Percentiles rank a stretch among this genome's conserved stretches.
Evolutionary conservation across 2,113 vertebrate species (phyloP).

Genomic region (Myotis brandtii): DNA sequence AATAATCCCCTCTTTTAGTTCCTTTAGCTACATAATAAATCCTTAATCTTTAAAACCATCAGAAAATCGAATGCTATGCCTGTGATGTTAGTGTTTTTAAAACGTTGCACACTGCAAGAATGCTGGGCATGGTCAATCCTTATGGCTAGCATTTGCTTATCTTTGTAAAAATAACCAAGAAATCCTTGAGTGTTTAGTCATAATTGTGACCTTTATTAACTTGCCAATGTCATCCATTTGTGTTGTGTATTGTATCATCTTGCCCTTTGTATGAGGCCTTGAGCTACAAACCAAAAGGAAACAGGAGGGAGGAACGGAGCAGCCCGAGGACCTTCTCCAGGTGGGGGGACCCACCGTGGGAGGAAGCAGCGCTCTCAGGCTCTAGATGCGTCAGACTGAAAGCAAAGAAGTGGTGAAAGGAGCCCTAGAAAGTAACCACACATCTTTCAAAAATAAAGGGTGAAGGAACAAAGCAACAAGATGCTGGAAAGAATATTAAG

Average conservation of each 20-base stretch:
- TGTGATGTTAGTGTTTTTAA: background rate
- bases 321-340: background rate
- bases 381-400: background rate
- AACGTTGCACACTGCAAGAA: background rate
- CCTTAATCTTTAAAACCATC: conserved; percentile 43
- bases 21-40: conserved; percentile 27
- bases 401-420: background rate
- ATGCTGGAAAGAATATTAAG: background rate
- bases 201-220: conserved; percentile 36
- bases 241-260: conserved; percentile 1
- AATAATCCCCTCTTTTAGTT: conserved; percentile 24
- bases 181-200: background rate
- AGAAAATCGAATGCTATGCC: background rate
- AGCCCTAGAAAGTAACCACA: background rate
- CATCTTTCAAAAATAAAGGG: background rate
- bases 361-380: background rate
- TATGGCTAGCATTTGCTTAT: conserved; percentile 10
- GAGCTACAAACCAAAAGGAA: background rate
- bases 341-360: background rate
- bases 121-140: background rate
- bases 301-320: background rate
- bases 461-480: background rate
- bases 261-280: background rate
- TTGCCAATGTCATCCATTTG: background rate
- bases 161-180: conserved; percentile 46